Base-by-base conservation (phyloP, 2,888 invertebrate species). In the Andrena haemorrhoa region DNA sequence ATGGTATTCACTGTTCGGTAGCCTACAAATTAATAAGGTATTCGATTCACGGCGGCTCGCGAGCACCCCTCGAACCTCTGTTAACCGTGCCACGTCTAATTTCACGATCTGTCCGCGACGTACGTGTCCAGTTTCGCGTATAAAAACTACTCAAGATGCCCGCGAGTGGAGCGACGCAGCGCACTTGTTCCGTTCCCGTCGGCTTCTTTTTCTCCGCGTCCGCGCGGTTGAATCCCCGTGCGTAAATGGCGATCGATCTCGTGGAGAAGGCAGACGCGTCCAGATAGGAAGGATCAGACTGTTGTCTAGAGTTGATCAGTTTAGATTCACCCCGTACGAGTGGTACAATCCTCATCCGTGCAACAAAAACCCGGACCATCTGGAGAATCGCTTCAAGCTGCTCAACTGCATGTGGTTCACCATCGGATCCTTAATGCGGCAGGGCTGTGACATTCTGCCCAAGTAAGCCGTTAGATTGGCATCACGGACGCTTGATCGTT, bases 361-460 rank as follows among this genome's bases (percentile, higher is more conserved):
- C 93, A 97, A 98, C 94, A 95, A 96, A 92, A 97, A 97, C 95
- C 96, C 96, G 91, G 97, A 97, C 90, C 96, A 96, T 86, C 95
- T 98, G 94, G 98, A 98, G 95, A 98, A 98, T 94, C 98, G 98
- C 94, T 98, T 98, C 95, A 98, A 97, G 79, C 95, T 97, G 94
- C 95, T 97, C 95, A 99, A 98, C 95, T 98, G 98, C 95, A 96
- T 99, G 95, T 99, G 99, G 99, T 99, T 99, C 95, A 98, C 98
- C 89, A 98, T 98, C 90, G 98, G 98, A 91, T 98, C 98, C 63
- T 96, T 98, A 90, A 98, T 98, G 97, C 98, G 98, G 94, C 98
- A 98, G 95, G 98, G 98, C 94, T 98, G 98, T 95, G 98, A 98
- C 95, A 98, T 98, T 95, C 95, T 98, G 90, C 98, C 98, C 94